Evolutionary conservation across 2,797 vertebrate species (phyloP).

Genomic region (Thalassophryne amazonica): DNA sequence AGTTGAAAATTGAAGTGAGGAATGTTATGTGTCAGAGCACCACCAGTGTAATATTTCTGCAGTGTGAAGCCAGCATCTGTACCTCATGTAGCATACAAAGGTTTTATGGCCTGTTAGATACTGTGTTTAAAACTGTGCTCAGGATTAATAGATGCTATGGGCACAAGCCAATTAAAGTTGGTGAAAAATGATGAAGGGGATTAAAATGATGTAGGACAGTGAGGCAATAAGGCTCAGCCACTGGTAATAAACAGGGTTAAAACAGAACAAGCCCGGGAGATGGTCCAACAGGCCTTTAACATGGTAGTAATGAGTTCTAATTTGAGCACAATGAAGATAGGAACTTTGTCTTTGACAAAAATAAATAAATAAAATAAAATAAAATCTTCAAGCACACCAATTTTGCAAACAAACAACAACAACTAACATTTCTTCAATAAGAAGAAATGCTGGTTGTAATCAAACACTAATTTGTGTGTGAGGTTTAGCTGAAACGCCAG

Average conservation of each 20-base stretch:
- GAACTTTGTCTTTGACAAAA: too few relatives aligned
- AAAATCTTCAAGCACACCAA: too few relatives aligned
- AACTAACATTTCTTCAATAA: too few relatives aligned
- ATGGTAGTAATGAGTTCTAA: not conserved
- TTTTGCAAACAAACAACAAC: too few relatives aligned
- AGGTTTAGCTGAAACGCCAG: too few relatives aligned
- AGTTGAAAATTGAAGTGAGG: constrained; percentile 4
- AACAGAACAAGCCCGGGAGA: constrained; percentile 22
- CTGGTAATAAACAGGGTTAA: constrained; percentile 35
- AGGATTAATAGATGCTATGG: constrained; percentile 55
- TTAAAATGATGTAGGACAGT: constrained; percentile 46
- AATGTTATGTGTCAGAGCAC: not conserved
- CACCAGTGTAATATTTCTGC: constrained; percentile 11
- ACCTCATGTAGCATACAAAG: constrained; percentile 18
- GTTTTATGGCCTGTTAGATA: constrained; percentile 23
- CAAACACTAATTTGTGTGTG: too few relatives aligned
- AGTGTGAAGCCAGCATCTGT: constrained; percentile 12
- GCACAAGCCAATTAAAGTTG: constrained; percentile 63
- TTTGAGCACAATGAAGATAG: constrained; percentile 28
- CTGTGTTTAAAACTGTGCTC: constrained; percentile 39
- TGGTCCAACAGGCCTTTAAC: not conserved
- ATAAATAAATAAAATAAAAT: too few relatives aligned
- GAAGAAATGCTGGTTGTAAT: too few relatives aligned
- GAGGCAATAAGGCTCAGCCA: constrained; percentile 37
- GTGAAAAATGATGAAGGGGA: constrained; percentile 49